Evolutionary conservation across 2,888 invertebrate species (phyloP), one percentile per base, ranked within the genome.

Genomic region (Eucera pruinosa): DNA sequence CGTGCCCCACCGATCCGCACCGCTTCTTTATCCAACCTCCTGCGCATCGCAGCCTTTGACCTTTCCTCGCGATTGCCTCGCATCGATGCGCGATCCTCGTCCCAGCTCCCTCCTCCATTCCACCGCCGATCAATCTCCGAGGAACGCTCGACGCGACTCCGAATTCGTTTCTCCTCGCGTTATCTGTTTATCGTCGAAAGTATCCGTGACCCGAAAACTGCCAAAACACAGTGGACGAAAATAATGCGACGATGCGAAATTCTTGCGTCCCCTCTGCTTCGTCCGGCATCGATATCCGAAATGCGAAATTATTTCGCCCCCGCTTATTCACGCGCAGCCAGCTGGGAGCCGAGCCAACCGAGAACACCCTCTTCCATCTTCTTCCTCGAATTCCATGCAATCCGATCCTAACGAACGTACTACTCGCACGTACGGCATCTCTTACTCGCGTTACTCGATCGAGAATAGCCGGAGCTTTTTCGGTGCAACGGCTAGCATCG

Each of bases 331-430:
- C 64, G 60, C 67, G 60, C 50, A 75, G 74, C 66, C 83, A 77
- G 71, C 48, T 84, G 85, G 86, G 85, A 82, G 13, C 74, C 54
- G 23, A 66, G 85, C 85, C 86, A 86, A 86, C 77, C 69, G 58
- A 71, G 64, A 50, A 66, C 45, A 62, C 43, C 47, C 77, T 77
- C 74, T 58, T 75, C 61, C 79, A 61, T 79, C 77, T 70, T 78
- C 81, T 84, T 78, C 80, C 78, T 52, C 77, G 78, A 84, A 84
- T 83, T 86, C 82, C 80, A 52, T 61, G 72, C 79, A 70, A 72
- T 83, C 76, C 82, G 50, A 80, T 54, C 57, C 65, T 64, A 66
- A 71, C 57, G 60, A 70, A 72, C 54, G 11, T 36, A 39, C 33
- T 5, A 6, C 13, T 15, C 60, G 74, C 41, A 57, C 69, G 69